These are phyloP conservation scores for Narcine bancroftii DNA, from an alignment of 2,113 vertebrate species.

Conservation along the genomic window DNA sequence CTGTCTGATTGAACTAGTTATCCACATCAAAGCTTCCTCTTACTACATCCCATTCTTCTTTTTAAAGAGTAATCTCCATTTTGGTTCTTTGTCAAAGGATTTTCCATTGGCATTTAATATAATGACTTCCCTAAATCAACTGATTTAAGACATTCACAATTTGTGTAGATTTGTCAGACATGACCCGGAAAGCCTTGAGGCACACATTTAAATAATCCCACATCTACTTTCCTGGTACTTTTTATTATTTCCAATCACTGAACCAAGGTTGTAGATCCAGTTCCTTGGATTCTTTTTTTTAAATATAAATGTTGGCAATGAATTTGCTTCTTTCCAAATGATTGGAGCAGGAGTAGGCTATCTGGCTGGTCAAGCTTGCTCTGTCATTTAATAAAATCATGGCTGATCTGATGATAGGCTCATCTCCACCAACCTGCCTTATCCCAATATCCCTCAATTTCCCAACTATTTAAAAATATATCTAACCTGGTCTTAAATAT, in stretches of 20 bases:
- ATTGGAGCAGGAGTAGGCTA: no score
- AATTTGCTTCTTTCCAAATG: not conserved
- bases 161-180: not conserved
- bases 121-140: not conserved
- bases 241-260: not conserved
- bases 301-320: not conserved
- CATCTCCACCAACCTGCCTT: no score
- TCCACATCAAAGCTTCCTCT: not conserved
- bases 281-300: not conserved
- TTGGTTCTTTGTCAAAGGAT: not conserved
- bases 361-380: no score
- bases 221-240: not conserved
- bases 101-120: not conserved
- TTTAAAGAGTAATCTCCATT: not conserved
- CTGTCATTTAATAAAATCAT: no score
- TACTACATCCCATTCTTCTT: not conserved
- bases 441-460: no score
- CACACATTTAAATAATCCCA: not conserved
- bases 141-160: not conserved
- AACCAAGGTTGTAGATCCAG: not conserved
- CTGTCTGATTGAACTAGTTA: not conserved
- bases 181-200: not conserved
- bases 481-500: no score
- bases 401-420: no score
- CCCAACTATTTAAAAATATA: no score